Evolutionary conservation across 1,140 invertebrate genomes (phyloP).

Genomic region (Cotesia chilonis): DNA sequence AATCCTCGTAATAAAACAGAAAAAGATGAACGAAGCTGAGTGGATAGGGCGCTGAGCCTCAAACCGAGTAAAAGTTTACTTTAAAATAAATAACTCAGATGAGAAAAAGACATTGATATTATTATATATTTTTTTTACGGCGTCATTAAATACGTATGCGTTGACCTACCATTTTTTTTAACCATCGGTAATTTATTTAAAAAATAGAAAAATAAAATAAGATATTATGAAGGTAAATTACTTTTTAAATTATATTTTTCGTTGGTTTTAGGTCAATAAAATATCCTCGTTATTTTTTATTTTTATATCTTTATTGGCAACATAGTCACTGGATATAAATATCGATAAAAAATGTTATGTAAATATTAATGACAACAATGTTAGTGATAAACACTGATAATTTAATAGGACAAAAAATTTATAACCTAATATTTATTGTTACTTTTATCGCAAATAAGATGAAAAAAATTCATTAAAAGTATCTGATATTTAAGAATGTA

Average conservation of each 20-base stretch:
- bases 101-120: neutral
- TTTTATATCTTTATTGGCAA: too few relatives aligned
- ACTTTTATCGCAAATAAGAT: neutral
- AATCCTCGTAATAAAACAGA: neutral
- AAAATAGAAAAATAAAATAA: too few relatives aligned
- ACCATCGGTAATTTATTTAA: too few relatives aligned
- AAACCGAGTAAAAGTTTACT: neutral
- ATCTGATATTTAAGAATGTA: too few relatives aligned
- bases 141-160: neutral
- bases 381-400: conserved; percentile 1
- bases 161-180: too few relatives aligned
- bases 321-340: neutral
- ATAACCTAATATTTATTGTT: neutral
- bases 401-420: neutral
- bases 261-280: too few relatives aligned
- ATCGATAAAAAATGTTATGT: neutral
- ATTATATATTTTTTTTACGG: neutral
- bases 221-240: too few relatives aligned
- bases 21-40: neutral
- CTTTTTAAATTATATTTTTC: too few relatives aligned
- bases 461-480: too few relatives aligned
- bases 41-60: neutral
- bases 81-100: neutral
- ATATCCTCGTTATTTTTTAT: too few relatives aligned
- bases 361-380: neutral